Conservation (phyloP, 2,797 vertebrate genomes). For the Pseudopleuronectes americanus region DNA sequence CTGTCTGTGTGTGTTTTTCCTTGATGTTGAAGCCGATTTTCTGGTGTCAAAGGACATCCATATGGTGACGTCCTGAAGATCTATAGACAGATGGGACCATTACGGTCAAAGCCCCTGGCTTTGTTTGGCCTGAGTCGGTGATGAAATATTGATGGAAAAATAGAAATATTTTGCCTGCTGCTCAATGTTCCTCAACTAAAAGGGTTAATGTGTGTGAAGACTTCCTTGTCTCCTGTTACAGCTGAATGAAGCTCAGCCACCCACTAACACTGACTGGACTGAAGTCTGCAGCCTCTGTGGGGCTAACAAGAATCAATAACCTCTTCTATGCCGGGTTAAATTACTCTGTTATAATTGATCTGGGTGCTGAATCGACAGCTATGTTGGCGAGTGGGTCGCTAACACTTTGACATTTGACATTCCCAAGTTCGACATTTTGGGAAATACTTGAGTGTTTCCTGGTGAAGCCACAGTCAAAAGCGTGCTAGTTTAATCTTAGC, state of each 20-base stretch:
- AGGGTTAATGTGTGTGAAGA: conserved; percentile 84
- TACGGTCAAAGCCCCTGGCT: conserved; percentile 81
- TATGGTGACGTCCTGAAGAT: conserved; percentile 76
- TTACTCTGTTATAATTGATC: conserved; percentile 51
- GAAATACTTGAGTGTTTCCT: not conserved
- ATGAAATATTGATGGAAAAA: conserved; percentile 91
- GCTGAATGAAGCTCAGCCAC: conserved; percentile 58
- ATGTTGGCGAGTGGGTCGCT: not conserved
- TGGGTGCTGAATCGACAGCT: conserved; percentile 4
- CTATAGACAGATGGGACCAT: conserved; percentile 88
- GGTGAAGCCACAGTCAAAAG: not conserved
- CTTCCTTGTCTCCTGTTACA: conserved; percentile 81
- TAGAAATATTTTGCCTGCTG: conserved; percentile 89
- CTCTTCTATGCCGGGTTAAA: conserved; percentile 70
- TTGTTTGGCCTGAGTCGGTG: conserved; percentile 84
- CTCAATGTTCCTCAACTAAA: conserved; percentile 79
- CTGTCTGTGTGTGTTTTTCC: conserved; percentile 52
- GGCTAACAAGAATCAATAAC: conserved; percentile 73
- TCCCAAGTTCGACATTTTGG: not conserved
- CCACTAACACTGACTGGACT: conserved; percentile 65
- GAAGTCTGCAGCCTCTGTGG: conserved; percentile 55
- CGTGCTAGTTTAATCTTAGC: not conserved
- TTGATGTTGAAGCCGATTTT: conserved; percentile 78
- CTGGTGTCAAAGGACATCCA: conserved; percentile 84
- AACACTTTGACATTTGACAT: conserved; percentile 4